Conservation (phyloP, 2,113 vertebrate species). For the Anoura caudifer region DNA sequence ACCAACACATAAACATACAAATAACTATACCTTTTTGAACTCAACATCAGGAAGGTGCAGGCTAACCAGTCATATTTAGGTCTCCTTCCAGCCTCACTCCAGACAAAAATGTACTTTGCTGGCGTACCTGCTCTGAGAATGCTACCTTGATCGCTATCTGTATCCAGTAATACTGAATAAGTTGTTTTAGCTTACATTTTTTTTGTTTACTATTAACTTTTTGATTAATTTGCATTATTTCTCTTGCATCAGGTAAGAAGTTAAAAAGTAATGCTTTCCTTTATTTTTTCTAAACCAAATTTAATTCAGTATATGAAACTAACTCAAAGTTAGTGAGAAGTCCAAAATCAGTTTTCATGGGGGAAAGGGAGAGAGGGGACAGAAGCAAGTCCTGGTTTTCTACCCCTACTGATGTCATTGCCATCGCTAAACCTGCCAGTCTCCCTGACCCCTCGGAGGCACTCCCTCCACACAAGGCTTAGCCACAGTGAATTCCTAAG, state of each 20-base stretch:
- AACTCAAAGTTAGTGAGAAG: background rate
- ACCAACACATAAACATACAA: background rate
- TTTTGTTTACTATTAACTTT: background rate
- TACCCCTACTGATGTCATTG: no score
- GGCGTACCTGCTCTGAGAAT: background rate
- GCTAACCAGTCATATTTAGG: background rate
- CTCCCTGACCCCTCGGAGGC: background rate
- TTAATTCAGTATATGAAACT: background rate
- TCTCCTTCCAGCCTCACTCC: background rate
- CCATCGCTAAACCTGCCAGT: background rate
- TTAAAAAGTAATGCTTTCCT: background rate
- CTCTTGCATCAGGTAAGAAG: background rate
- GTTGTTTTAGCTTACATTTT: background rate
- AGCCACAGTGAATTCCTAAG: background rate
- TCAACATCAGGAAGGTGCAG: background rate
- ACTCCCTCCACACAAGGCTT: rapidly evolving
- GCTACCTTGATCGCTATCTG: background rate
- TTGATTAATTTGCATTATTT: background rate
- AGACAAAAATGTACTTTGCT: background rate
- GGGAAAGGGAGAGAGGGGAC: rapidly evolving
- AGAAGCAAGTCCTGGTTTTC: background rate
- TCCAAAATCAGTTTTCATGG: background rate
- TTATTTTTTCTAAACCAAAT: background rate
- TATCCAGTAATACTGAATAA: background rate
- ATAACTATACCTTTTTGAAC: background rate